Evolutionary conservation across 1,140 invertebrate genomes (phyloP).

Genomic region (Drosophila parvula): DNA sequence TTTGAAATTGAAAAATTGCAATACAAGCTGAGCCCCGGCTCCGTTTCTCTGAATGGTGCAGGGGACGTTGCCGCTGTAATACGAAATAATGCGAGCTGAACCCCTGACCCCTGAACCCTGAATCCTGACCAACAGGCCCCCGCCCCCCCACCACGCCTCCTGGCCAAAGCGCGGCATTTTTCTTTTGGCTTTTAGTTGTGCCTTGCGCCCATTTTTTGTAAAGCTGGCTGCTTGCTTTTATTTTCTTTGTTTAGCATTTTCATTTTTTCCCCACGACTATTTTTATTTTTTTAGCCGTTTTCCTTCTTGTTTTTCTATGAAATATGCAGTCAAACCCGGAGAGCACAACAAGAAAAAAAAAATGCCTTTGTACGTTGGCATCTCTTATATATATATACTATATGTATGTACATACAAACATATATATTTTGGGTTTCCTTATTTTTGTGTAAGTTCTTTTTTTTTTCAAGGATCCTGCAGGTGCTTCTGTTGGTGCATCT

Average conservation of each 20-base stretch:
- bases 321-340: conserved; percentile 60
- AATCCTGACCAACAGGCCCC: not conserved
- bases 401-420: not conserved
- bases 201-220: conserved; percentile 72
- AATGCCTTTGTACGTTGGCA: conserved; percentile 67
- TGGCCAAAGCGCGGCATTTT: conserved; percentile 59
- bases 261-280: conserved; percentile 55
- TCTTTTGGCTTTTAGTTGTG: conserved; percentile 60
- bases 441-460: conserved; percentile 7
- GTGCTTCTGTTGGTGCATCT: conserved; percentile 52
- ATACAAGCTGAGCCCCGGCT: conserved; percentile 71
- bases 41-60: conserved; percentile 22
- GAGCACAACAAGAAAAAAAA: conserved; percentile 28
- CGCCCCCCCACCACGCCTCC: not conserved
- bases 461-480: conserved; percentile 66
- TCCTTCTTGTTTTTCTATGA: conserved; percentile 49
- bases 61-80: conserved; percentile 60
- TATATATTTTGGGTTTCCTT: conserved; percentile 25
- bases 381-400: conserved; percentile 23
- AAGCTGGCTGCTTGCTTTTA: conserved; percentile 64
- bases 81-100: conserved; percentile 72
- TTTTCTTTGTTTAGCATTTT: conserved; percentile 79
- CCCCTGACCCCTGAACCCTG: conserved; percentile 10
- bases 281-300: conserved; percentile 35
- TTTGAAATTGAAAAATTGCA: conserved; percentile 83